Evolutionary conservation across 2,113 vertebrate genomes (phyloP).

Genomic region (Hydrochoerus hydrochaeris): DNA sequence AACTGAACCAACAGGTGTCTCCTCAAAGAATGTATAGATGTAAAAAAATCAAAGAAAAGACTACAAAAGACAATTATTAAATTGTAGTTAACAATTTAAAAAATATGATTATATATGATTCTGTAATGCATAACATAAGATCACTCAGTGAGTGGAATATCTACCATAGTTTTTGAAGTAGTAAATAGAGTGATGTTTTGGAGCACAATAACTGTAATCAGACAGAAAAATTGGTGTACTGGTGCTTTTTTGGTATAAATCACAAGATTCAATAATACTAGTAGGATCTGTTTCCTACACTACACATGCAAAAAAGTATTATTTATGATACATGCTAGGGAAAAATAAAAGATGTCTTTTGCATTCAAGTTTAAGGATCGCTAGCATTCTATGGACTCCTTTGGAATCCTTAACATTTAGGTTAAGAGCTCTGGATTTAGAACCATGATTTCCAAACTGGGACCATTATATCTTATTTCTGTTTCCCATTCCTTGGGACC

Average conservation of each 20-base stretch:
- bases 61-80: background rate
- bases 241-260: background rate
- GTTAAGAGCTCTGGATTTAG: background rate
- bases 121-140: slow-evolving; percentile 46
- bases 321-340: slow-evolving; percentile 7
- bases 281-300: background rate
- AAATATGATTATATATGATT: background rate
- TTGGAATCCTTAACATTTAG: background rate
- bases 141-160: background rate
- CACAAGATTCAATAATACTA: background rate
- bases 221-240: background rate
- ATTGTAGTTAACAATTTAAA: background rate
- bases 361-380: background rate
- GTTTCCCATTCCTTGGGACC: background rate
- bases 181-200: background rate
- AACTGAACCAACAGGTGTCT: background rate
- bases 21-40: background rate
- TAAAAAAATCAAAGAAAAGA: background rate
- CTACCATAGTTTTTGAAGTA: background rate
- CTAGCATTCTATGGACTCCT: background rate
- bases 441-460: background rate
- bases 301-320: background rate
- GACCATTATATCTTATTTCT: background rate
- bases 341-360: slow-evolving; percentile 3
- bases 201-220: background rate